phyloP scores from a whole-genome alignment of 2,113 vertebrate genomes.

The Burhinus oedicnemus region DNA sequence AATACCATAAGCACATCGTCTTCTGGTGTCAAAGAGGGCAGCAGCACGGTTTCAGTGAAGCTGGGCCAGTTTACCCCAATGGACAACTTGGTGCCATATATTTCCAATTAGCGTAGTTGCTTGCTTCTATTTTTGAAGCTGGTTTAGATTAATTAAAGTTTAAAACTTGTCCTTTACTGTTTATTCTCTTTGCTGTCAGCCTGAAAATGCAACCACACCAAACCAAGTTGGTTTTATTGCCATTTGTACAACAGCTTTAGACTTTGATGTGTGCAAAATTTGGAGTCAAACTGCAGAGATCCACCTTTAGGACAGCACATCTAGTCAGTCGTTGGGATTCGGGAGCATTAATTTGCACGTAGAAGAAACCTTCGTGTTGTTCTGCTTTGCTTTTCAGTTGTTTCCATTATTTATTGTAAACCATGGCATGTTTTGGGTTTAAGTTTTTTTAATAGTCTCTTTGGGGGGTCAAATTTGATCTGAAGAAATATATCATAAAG shows the following conservation, averaged over 20 bases:
- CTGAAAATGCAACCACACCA: background rate
- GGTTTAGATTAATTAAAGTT: background rate
- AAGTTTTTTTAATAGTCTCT: background rate
- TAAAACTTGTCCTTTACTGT: background rate
- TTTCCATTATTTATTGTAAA: background rate
- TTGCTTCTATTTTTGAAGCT: background rate
- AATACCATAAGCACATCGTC: accelerated
- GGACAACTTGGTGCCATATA: accelerated
- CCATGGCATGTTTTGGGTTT: background rate
- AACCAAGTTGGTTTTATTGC: background rate
- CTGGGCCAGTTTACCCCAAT: background rate
- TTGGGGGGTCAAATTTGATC: background rate
- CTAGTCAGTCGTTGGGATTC: background rate
- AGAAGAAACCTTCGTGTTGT: background rate
- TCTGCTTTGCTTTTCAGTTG: background rate
- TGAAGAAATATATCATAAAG: background rate
- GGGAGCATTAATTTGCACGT: background rate
- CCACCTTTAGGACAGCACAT: background rate
- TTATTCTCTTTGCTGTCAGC: background rate
- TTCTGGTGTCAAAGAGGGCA: background rate
- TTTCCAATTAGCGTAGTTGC: background rate
- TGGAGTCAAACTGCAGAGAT: background rate
- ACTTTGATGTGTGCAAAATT: background rate
- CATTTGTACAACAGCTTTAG: background rate
- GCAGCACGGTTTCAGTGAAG: background rate